These are phyloP conservation scores for Diplodus sargus DNA, from an alignment of 2,797 vertebrate species.

Conservation along the genomic window DNA sequence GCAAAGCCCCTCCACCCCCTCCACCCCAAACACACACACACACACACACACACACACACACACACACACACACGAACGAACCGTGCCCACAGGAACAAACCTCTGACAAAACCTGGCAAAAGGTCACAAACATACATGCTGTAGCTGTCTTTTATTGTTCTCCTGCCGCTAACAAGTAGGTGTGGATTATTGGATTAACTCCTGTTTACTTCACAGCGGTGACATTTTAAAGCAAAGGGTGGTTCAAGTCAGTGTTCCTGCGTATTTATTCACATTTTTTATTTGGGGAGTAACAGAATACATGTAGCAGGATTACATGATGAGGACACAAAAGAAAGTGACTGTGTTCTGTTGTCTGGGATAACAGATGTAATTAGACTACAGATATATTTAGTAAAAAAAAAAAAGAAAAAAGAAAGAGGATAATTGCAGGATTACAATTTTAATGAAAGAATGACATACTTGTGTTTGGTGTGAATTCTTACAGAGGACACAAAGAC, in stretches of 20 bases:
- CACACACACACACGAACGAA: slow-evolving; percentile 15
- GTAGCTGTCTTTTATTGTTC: slow-evolving; percentile 18
- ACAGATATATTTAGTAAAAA: too few species aligned
- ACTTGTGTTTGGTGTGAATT: too few species aligned
- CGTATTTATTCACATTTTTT: not conserved
- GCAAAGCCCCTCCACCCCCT: slow-evolving; percentile 19
- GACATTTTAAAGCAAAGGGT: not conserved
- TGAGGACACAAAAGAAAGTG: too few species aligned
- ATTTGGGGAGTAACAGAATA: too few species aligned
- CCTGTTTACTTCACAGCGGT: not conserved
- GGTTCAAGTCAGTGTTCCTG: not conserved
- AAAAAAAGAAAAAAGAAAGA: too few species aligned
- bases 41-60: slow-evolving; percentile 1
- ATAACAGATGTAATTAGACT: too few species aligned
- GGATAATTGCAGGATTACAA: too few species aligned
- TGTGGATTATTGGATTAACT: not conserved
- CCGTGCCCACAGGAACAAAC: slow-evolving; percentile 33
- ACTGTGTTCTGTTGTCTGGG: too few species aligned
- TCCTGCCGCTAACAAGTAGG: slow-evolving; percentile 6
- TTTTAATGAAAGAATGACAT: too few species aligned
- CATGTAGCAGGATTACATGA: too few species aligned
- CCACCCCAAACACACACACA: not conserved
- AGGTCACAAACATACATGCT: slow-evolving; percentile 58
- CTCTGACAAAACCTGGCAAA: slow-evolving; percentile 51
- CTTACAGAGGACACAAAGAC: too few species aligned